Evolutionary conservation across 2,888 invertebrate species (phyloP).

Genomic region (Oegoconia quadripuncta): DNA sequence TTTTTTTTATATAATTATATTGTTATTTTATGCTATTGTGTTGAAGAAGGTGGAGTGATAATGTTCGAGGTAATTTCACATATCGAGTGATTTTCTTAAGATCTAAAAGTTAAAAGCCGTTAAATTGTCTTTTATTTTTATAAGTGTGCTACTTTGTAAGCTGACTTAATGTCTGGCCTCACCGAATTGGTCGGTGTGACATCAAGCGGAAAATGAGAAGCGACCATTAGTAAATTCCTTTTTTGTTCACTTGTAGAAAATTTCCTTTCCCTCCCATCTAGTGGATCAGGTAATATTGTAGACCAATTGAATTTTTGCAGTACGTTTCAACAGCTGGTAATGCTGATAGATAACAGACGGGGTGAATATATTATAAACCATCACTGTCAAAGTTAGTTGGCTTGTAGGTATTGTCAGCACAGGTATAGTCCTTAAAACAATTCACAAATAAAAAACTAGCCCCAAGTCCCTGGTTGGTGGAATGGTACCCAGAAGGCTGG

Average conservation of each 20-base stretch:
- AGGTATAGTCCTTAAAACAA: too few species aligned
- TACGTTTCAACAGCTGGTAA: too few species aligned
- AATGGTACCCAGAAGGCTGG: too few species aligned
- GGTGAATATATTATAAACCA: too few species aligned
- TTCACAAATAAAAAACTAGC: too few species aligned
- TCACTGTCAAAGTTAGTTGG: too few species aligned
- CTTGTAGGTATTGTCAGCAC: too few species aligned
- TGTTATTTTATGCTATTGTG: not conserved
- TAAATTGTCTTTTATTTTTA: not conserved
- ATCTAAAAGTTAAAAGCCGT: conserved; percentile 1
- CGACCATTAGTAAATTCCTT: conserved; percentile 24
- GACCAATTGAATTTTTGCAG: too few species aligned
- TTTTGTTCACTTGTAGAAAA: conserved; percentile 17
- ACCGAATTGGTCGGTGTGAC: conserved; percentile 34
- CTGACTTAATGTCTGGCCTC: not conserved
- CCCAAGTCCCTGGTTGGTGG: too few species aligned
- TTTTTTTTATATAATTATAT: too few species aligned
- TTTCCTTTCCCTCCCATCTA: conserved; percentile 15
- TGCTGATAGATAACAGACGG: too few species aligned
- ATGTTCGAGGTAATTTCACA: conserved; percentile 2
- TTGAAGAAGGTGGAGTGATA: not conserved
- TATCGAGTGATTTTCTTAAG: not conserved
- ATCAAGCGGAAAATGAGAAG: conserved; percentile 51
- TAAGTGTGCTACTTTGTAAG: not conserved
- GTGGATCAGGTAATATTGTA: conserved; percentile 8